phyloP scores from a whole-genome alignment of 2,888 invertebrate genomes.

The Emmelina monodactyla region DNA sequence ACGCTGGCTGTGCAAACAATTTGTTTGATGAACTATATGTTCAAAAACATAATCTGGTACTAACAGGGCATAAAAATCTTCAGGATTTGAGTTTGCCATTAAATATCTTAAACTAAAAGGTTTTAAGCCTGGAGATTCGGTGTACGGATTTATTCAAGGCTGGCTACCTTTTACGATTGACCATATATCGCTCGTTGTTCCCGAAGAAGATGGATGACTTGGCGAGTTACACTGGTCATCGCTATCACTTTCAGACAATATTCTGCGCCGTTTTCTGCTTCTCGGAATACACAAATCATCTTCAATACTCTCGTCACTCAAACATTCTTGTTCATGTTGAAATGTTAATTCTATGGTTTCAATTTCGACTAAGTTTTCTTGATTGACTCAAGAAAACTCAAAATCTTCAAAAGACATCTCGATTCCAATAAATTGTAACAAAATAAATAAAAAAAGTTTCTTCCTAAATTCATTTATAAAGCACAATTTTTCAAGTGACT shows the following conservation, averaged over 20 bases:
- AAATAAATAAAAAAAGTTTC: not conserved
- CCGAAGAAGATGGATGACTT: not conserved
- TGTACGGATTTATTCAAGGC: not conserved
- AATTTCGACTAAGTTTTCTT: no score
- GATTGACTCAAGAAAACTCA: no score
- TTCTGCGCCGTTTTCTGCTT: not conserved
- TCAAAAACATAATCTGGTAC: not conserved
- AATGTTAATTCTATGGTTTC: not conserved
- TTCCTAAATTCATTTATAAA: no score
- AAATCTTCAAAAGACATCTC: not conserved
- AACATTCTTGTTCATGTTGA: not conserved
- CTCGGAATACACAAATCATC: not conserved
- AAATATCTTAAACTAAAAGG: not conserved
- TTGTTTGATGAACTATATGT: not conserved
- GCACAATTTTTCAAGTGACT: slow-evolving; percentile 10
- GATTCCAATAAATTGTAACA: not conserved
- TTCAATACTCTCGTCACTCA: not conserved
- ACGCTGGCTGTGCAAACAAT: not conserved
- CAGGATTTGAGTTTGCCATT: slow-evolving; percentile 1
- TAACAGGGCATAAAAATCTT: not conserved
- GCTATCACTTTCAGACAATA: not conserved
- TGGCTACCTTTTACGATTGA: not conserved
- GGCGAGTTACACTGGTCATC: not conserved
- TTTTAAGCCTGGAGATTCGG: not conserved
- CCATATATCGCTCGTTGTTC: not conserved